Evolutionary conservation across 2,888 invertebrate genomes (phyloP).

Genomic region (Oscheius sp.): DNA sequence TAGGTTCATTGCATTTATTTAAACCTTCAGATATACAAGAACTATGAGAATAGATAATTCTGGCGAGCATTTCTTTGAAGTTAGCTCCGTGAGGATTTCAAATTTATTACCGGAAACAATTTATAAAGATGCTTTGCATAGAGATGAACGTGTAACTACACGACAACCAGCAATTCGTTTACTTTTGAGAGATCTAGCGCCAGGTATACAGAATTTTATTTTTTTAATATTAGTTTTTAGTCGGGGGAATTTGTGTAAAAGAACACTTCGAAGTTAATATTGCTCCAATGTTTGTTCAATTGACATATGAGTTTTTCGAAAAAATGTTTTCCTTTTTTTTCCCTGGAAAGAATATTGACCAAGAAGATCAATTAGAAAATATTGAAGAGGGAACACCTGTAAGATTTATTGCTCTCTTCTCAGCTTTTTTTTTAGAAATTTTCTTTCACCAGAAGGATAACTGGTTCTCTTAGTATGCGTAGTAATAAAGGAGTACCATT

Average conservation of each 20-base stretch:
- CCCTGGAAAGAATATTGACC: conserved; percentile 83
- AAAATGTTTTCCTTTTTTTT: conserved; percentile 80
- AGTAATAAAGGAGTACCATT: conserved; percentile 33
- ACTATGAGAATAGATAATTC: conserved; percentile 95
- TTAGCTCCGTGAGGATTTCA: conserved; percentile 93
- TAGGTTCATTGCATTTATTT: not conserved
- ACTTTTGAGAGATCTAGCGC: conserved; percentile 87
- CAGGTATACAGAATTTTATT: conserved; percentile 27
- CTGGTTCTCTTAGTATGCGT: conserved; percentile 42
- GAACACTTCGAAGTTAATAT: conserved; percentile 86
- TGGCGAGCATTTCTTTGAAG: conserved; percentile 92
- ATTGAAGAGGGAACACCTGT: conserved; percentile 39
- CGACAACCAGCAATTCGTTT: conserved; percentile 90
- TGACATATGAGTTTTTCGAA: conserved; percentile 79
- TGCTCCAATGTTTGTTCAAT: conserved; percentile 74
- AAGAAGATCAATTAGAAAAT: conserved; percentile 54
- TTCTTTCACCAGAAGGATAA: conserved; percentile 50
- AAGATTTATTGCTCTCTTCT: not conserved
- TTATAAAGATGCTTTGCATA: conserved; percentile 74
- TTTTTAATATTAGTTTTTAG: conserved; percentile 73
- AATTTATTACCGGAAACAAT: conserved; percentile 92
- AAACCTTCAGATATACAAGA: conserved; percentile 82
- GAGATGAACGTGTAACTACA: conserved; percentile 70
- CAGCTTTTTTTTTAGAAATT: conserved; percentile 39
- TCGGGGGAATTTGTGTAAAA: conserved; percentile 98